Evolutionary conservation across 2,113 vertebrate genomes (phyloP).

Genomic region (Actinemys pallida): DNA sequence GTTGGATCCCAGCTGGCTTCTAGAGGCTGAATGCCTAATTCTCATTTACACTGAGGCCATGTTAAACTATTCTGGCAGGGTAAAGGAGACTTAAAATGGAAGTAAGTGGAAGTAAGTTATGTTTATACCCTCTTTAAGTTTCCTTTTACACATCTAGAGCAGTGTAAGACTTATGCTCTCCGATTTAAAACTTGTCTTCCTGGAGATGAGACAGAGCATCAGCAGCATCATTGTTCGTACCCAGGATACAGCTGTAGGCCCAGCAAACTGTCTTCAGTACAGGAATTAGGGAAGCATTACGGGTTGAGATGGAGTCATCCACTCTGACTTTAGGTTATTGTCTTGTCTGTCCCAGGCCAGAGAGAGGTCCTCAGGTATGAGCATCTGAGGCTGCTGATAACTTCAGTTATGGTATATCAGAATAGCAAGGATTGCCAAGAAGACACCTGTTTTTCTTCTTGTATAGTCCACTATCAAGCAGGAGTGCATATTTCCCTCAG

Average conservation of each 20-base stretch:
- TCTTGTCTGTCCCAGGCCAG: neutral
- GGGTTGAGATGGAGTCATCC: neutral
- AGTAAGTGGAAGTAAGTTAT: neutral
- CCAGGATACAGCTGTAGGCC: neutral
- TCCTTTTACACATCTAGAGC: neutral
- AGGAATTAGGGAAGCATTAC: neutral
- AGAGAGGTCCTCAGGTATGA: neutral
- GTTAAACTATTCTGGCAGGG: neutral
- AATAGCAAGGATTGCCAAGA: neutral
- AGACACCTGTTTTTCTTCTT: neutral
- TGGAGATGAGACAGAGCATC: neutral
- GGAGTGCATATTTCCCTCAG: neutral
- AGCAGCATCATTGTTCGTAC: neutral
- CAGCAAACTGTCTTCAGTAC: neutral
- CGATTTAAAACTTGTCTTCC: neutral
- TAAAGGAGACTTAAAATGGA: neutral
- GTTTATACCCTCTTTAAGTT: neutral
- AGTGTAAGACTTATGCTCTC: too few relatives aligned
- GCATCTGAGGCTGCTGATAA: neutral
- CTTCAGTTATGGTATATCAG: neutral
- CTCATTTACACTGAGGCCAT: neutral
- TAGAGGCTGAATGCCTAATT: neutral
- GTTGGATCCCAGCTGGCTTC: neutral
- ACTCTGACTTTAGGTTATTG: neutral
- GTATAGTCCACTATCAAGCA: neutral